phyloP scores from a whole-genome alignment of 2,797 vertebrate genomes.

The Syngnathus acus region DNA sequence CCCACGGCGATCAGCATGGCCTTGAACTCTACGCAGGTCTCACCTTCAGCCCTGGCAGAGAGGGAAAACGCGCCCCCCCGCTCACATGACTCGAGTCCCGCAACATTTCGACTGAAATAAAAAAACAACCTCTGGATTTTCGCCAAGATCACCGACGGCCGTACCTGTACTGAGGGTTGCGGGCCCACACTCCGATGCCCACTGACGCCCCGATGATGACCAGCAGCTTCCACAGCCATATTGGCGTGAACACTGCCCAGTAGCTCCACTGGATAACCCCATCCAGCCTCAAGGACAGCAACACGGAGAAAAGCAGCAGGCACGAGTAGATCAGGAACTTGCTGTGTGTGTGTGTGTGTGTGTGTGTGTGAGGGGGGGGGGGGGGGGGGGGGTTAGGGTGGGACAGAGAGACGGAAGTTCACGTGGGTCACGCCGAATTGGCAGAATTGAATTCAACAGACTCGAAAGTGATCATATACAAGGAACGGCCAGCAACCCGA shows the following conservation, averaged over 20 bases:
- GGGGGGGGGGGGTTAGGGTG: no score
- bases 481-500: no score
- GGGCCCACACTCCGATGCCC: constrained; percentile 94
- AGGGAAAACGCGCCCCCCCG: no score
- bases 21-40: constrained; percentile 98
- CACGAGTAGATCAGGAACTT: constrained; percentile 98
- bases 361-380: no score
- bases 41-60: constrained; percentile 85
- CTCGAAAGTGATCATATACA: no score
- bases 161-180: constrained; percentile 97
- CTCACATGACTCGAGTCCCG: no score
- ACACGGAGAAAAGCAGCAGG: constrained; percentile 91
- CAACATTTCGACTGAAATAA: no score
- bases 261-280: constrained; percentile 95
- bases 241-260: constrained; percentile 95
- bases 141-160: background rate
- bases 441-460: background rate
- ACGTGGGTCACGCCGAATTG: background rate
- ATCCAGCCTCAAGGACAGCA: constrained; percentile 88
- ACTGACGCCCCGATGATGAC: constrained; percentile 93
- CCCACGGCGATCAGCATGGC: constrained; percentile 97
- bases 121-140: no score
- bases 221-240: constrained; percentile 98
- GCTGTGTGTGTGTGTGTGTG: constrained; percentile 52
- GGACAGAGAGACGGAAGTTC: background rate